These are phyloP conservation scores for Drusus annulatus DNA, from an alignment of 1,140 invertebrate genomes.

Conservation along the genomic window DNA sequence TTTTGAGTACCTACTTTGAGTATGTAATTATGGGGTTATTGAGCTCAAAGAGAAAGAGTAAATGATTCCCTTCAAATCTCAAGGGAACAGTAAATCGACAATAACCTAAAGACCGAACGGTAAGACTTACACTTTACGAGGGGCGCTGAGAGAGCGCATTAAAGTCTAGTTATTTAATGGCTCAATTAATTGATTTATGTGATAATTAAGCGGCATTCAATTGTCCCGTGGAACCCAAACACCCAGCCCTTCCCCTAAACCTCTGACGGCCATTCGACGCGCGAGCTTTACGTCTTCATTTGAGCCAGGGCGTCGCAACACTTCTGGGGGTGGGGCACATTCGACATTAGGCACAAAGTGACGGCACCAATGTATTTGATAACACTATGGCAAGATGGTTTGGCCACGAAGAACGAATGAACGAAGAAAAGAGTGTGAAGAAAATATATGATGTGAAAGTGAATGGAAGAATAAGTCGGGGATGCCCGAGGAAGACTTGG, in stretches of 20 bases:
- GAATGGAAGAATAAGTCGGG: too few relatives aligned
- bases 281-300: constrained; percentile 5
- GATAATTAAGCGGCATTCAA: constrained; percentile 34
- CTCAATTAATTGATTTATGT: constrained; percentile 40
- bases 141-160: background rate
- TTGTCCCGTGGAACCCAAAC: constrained; percentile 19
- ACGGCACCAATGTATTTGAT: too few relatives aligned
- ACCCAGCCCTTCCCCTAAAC: background rate
- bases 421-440: too few relatives aligned
- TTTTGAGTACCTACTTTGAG: too few relatives aligned
- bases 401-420: too few relatives aligned
- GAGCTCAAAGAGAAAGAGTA: background rate
- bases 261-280: background rate
- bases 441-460: too few relatives aligned
- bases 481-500: too few relatives aligned
- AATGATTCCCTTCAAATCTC: background rate
- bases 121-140: background rate
- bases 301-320: background rate
- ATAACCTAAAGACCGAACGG: background rate
- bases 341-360: too few relatives aligned
- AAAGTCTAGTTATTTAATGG: constrained; percentile 11
- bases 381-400: too few relatives aligned
- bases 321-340: too few relatives aligned
- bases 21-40: too few relatives aligned
- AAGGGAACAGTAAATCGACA: background rate